phyloP scores from a whole-genome alignment of 2,888 invertebrate species.

The Oscheius sp. region DNA sequence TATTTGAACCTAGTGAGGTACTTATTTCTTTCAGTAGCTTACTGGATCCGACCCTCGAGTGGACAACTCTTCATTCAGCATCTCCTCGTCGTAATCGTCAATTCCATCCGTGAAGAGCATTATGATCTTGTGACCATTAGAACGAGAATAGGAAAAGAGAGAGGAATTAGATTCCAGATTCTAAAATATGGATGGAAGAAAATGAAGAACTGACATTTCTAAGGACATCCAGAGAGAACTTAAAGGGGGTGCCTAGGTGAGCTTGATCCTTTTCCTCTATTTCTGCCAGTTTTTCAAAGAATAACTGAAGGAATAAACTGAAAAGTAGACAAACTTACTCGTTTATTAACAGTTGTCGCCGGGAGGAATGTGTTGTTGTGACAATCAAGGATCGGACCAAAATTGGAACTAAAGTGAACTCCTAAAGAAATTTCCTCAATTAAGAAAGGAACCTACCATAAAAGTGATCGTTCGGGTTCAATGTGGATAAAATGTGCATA shows the following conservation, averaged over 20 bases:
- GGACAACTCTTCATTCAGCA: slow-evolving; percentile 70
- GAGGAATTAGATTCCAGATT: slow-evolving; percentile 44
- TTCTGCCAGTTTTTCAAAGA: slow-evolving; percentile 57
- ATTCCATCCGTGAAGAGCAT: slow-evolving; percentile 76
- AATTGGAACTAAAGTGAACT: slow-evolving; percentile 46
- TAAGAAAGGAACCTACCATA: slow-evolving; percentile 55
- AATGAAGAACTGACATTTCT: slow-evolving; percentile 38
- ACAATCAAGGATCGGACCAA: slow-evolving; percentile 46
- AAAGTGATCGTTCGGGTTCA: slow-evolving; percentile 68
- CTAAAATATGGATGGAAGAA: slow-evolving; percentile 27
- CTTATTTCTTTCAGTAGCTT: background rate
- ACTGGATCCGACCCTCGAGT: slow-evolving; percentile 39
- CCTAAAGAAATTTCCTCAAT: slow-evolving; percentile 9
- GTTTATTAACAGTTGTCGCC: slow-evolving; percentile 68
- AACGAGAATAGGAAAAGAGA: slow-evolving; percentile 48
- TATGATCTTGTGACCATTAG: slow-evolving; percentile 74
- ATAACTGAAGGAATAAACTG: slow-evolving; percentile 45
- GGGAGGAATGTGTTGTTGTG: slow-evolving; percentile 61
- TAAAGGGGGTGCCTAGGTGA: slow-evolving; percentile 57
- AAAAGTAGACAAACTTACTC: slow-evolving; percentile 19
- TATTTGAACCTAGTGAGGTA: slow-evolving; percentile 53
- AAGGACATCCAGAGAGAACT: slow-evolving; percentile 48
- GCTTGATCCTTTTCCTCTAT: slow-evolving; percentile 66
- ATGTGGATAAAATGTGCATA: slow-evolving; percentile 62
- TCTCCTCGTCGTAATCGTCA: slow-evolving; percentile 74